Evolutionary conservation across 1,140 invertebrate species (phyloP), one percentile per base, ranked within the genome.

Genomic region (Drosophila punjabiensis): DNA sequence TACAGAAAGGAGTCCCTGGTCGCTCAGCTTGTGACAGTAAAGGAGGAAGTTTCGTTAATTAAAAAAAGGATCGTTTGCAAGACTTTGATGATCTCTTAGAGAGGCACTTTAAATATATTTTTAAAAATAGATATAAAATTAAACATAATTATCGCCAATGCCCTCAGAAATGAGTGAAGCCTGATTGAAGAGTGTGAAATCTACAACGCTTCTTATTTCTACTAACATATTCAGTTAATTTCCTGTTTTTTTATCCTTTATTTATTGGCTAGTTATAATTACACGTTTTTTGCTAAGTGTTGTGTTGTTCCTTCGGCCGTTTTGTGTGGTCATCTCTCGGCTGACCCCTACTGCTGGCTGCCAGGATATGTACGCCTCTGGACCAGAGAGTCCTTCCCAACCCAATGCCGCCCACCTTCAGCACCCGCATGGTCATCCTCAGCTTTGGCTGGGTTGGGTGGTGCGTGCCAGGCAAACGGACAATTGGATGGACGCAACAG

Each of bases 401-500:
- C 55, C 45, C 53, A 55, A 74, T 52, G 28, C 47, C 37, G 39
- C 43, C 50, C 50, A 10, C 4, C 56, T 45, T 41, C 33, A 24
- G 33, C 53, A 41, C 60, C 81, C 59, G 63, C 79, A 78, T 62
- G 55, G 55, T 56, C 55, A 56, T 56, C 20, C 33, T 39, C 24
- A 28, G 24, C 35, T 14, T 24, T 43, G 66, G 41, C 35, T 67
- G 41, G 66, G 45, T 78, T 61, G 35, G 61, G 50, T 18, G 76
- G 76, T 87, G 84, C 83, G 82, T 86, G 75, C 82, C 67, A 76
- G 79, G 71, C 69, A 35, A 28, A n/a, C 16, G 48, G 33, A 20
- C 64, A 55, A 24, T 13, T 47, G 68, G 64, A 48, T 39, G 82
- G 74, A 85, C 73, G 37, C 74, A 78, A 53, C 75, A 56, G 80